Evolutionary conservation across 2,797 vertebrate genomes (phyloP).

Genomic region (Sylvilagus floridanus): DNA sequence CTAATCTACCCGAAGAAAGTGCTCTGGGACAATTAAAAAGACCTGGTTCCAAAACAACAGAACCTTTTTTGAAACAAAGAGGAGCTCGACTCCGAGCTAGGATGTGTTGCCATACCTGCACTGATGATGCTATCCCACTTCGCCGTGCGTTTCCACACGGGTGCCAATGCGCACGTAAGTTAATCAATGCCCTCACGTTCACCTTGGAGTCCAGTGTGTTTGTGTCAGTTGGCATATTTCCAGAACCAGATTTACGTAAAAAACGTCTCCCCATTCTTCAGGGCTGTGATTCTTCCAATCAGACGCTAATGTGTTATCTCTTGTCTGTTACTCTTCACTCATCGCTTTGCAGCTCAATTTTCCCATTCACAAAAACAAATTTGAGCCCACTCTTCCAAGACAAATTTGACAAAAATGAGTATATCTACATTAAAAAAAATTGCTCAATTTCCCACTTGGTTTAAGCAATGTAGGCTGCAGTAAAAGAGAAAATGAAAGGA

Average conservation of each 20-base stretch:
- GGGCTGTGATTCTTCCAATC: background rate
- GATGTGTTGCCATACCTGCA: background rate
- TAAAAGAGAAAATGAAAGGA: background rate
- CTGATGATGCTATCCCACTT: background rate
- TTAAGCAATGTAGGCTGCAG: background rate
- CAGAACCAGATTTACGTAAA: background rate
- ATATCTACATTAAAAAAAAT: background rate
- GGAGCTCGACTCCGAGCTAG: background rate
- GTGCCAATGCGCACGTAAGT: background rate
- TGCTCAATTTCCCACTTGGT: background rate
- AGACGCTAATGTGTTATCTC: background rate
- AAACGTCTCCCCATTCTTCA: background rate
- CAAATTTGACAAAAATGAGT: constrained; percentile 34
- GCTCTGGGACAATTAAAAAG: constrained; percentile 3
- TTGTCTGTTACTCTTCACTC: background rate
- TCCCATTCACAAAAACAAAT: constrained; percentile 42
- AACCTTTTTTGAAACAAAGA: background rate
- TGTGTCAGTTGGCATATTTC: background rate
- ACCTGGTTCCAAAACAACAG: background rate
- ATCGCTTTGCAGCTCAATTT: constrained; percentile 21
- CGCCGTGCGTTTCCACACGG: background rate
- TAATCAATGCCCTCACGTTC: background rate
- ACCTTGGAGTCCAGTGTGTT: background rate
- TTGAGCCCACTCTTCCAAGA: background rate
- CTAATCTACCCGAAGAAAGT: constrained; percentile 2